phyloP scores from a whole-genome alignment of 2,888 invertebrate species.

The Drosophila robusta region DNA sequence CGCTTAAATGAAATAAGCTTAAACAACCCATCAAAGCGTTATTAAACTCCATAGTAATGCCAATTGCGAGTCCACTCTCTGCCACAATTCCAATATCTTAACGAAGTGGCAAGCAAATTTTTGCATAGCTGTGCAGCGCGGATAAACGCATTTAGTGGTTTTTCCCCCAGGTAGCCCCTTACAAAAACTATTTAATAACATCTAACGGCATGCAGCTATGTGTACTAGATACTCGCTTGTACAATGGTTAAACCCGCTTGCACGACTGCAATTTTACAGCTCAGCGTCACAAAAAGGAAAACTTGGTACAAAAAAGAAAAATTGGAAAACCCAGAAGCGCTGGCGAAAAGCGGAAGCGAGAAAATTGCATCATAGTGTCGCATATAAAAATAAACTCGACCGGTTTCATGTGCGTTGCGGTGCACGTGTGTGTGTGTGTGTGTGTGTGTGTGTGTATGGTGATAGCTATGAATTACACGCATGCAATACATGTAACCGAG shows the following conservation, averaged over 20 bases:
- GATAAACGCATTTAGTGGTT: constrained; percentile 32
- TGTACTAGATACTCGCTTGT: neutral
- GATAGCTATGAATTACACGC: constrained; percentile 77
- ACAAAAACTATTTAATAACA: constrained; percentile 55
- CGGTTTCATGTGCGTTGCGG: constrained; percentile 60
- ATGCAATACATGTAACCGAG: constrained; percentile 64
- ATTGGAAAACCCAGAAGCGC: constrained; percentile 36
- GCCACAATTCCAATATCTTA: constrained; percentile 5
- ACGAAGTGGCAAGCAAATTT: constrained; percentile 10
- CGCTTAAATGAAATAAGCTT: too few species aligned
- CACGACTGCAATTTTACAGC: constrained; percentile 71
- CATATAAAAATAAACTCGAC: constrained; percentile 79
- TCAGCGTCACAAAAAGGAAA: constrained; percentile 56
- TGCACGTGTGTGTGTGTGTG: constrained; percentile 1
- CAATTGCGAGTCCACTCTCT: neutral
- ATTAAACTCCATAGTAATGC: neutral
- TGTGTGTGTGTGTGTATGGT: constrained; percentile 31
- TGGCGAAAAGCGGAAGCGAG: constrained; percentile 69
- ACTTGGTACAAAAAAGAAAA: constrained; percentile 7
- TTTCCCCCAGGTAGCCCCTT: constrained; percentile 4
- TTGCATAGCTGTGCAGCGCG: constrained; percentile 18
- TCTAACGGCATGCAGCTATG: constrained; percentile 35
- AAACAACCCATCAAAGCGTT: too few species aligned
- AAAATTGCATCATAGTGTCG: constrained; percentile 80
- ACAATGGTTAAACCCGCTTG: constrained; percentile 39